Evolutionary conservation across 1,140 invertebrate genomes (phyloP).

Genomic region (Platorchestia sp.): DNA sequence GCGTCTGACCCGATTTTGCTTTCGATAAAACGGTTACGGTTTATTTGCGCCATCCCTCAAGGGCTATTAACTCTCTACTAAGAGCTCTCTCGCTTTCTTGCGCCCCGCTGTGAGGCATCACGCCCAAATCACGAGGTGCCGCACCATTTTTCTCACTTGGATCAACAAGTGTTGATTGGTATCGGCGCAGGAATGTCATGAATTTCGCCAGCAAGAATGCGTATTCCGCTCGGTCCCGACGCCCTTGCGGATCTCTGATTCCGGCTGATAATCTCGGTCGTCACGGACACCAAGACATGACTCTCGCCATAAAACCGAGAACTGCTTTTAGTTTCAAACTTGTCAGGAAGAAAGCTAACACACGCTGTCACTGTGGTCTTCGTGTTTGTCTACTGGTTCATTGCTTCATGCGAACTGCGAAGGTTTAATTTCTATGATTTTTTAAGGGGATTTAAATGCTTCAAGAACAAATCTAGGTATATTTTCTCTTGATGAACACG

Average conservation of each 20-base stretch:
- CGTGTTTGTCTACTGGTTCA: background rate
- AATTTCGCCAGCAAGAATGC: background rate
- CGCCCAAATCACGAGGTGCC: conserved; percentile 1
- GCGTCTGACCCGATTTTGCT: background rate
- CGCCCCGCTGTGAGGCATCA: background rate
- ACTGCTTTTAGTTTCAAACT: background rate
- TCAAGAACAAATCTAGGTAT: background rate
- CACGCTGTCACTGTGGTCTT: background rate
- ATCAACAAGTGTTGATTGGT: conserved; percentile 38
- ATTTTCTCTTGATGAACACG: background rate
- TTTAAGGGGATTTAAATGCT: background rate
- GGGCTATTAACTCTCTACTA: conserved; percentile 7
- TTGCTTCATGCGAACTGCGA: background rate
- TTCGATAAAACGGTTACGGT: conserved; percentile 41
- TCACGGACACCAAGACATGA: background rate
- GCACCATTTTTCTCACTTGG: conserved; percentile 5
- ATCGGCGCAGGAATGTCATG: conserved; percentile 17
- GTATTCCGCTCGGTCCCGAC: background rate
- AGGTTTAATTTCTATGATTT: background rate
- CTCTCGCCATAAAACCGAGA: background rate
- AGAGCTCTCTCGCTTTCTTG: background rate
- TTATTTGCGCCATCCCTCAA: conserved; percentile 51
- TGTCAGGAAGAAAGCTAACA: background rate
- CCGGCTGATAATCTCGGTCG: conserved; percentile 8
- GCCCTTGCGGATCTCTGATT: background rate